These are phyloP conservation scores for Maccullochella peelii DNA, from an alignment of 2,113 vertebrate species.

Conservation along the genomic window DNA sequence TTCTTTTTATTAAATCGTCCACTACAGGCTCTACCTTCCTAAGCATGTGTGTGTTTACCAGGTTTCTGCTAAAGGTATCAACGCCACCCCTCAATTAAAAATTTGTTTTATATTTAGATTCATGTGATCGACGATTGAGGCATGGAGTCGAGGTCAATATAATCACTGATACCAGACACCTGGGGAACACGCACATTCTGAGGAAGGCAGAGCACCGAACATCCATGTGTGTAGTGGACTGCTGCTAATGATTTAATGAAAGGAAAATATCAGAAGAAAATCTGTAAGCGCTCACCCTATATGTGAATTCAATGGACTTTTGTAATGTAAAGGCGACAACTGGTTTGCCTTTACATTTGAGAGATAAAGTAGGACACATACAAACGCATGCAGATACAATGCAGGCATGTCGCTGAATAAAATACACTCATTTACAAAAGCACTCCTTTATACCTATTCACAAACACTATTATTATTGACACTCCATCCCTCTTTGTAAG, in stretches of 20 bases:
- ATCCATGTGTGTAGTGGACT: not conserved
- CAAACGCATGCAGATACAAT: not conserved
- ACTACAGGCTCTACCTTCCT: not conserved
- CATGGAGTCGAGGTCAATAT: too few relatives aligned
- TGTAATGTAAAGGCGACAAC: not conserved
- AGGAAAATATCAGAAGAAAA: not conserved
- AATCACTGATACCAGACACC: not conserved
- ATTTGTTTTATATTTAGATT: not conserved
- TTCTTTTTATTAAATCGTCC: not conserved
- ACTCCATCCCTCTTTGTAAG: slow-evolving; percentile 11
- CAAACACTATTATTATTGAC: not conserved
- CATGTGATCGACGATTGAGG: not conserved
- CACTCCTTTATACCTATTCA: not conserved
- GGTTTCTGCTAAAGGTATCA: not conserved
- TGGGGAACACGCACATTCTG: not conserved
- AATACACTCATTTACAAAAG: not conserved
- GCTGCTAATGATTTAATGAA: not conserved
- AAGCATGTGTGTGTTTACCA: not conserved
- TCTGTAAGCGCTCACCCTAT: not conserved
- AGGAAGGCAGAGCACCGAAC: not conserved
- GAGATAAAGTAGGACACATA: not conserved
- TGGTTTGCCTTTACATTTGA: not conserved
- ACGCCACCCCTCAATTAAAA: too few relatives aligned
- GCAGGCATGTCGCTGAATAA: not conserved
- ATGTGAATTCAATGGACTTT: not conserved